Evolutionary conservation across 2,888 invertebrate species (phyloP).

Genomic region (Orchesellides sinensis): DNA sequence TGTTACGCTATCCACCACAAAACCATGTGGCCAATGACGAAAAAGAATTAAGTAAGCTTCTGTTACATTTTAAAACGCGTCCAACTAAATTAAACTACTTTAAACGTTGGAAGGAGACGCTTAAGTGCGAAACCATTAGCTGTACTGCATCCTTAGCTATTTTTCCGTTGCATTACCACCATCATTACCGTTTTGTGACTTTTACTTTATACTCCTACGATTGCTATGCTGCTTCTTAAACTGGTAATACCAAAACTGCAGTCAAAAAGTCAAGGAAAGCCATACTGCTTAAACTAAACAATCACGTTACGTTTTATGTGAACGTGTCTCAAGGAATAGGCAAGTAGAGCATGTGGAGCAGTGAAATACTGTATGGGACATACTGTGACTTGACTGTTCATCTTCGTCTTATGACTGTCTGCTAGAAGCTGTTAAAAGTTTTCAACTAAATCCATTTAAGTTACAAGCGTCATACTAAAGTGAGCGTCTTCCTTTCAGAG

Average conservation of each 20-base stretch:
- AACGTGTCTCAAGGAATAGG: not conserved
- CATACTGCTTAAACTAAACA: slow-evolving; percentile 36
- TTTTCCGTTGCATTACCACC: slow-evolving; percentile 16
- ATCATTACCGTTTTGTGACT: slow-evolving; percentile 7
- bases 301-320: not conserved
- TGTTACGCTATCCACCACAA: too few relatives aligned
- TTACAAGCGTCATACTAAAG: slow-evolving; percentile 39
- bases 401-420: not conserved
- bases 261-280: slow-evolving; percentile 55
- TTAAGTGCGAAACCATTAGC: slow-evolving; percentile 50
- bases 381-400: not conserved
- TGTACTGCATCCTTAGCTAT: slow-evolving; percentile 7
- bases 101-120: slow-evolving; percentile 33
- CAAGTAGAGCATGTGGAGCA: slow-evolving; percentile 25
- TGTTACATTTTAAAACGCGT: slow-evolving; percentile 18
- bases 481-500: slow-evolving; percentile 41
- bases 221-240: not conserved
- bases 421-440: slow-evolving; percentile 2
- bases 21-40: slow-evolving; percentile 36
- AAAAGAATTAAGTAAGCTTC: not conserved
- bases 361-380: slow-evolving; percentile 11
- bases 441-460: slow-evolving; percentile 22
- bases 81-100: slow-evolving; percentile 2
- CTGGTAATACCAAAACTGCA: slow-evolving; percentile 27
- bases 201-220: not conserved